Conservation (phyloP, 2,113 vertebrate species). For the Mohoua ochrocephala region DNA sequence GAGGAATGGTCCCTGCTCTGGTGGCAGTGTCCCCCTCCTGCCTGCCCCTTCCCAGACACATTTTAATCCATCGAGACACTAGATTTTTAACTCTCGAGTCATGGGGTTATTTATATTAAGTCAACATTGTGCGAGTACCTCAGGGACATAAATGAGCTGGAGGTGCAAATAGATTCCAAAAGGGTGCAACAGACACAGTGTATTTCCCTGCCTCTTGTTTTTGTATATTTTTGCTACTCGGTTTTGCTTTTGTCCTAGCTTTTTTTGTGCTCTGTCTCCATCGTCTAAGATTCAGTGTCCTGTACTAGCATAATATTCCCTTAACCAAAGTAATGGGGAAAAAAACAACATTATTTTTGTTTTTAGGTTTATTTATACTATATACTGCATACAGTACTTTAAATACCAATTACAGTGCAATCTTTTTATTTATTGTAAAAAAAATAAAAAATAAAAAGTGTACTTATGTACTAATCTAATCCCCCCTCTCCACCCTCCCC, state of each 20-base stretch:
- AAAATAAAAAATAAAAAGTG: slow-evolving; percentile 83
- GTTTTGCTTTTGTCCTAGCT: slow-evolving; percentile 82
- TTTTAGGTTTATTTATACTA: slow-evolving; percentile 99
- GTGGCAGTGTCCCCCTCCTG: slow-evolving; percentile 14
- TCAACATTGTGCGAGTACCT: slow-evolving; percentile 81
- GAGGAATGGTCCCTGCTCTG: slow-evolving; percentile 21
- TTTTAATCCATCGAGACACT: slow-evolving; percentile 58
- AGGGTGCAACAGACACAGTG: slow-evolving; percentile 81
- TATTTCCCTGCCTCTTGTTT: slow-evolving; percentile 74
- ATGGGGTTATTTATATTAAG: slow-evolving; percentile 73
- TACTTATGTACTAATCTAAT: slow-evolving; percentile 99
- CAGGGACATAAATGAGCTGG: slow-evolving; percentile 91
- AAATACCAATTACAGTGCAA: slow-evolving; percentile 99
- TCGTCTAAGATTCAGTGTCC: slow-evolving; percentile 82
- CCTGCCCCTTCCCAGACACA: slow-evolving; percentile 28
- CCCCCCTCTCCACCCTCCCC: slow-evolving; percentile 63
- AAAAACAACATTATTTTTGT: slow-evolving; percentile 88
- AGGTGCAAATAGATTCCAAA: slow-evolving; percentile 82
- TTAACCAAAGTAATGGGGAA: slow-evolving; percentile 97
- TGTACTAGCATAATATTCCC: slow-evolving; percentile 89
- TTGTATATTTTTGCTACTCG: slow-evolving; percentile 82
- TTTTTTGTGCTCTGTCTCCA: slow-evolving; percentile 75
- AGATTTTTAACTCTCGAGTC: slow-evolving; percentile 64
- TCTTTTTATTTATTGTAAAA: slow-evolving; percentile 99
- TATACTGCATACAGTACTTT: slow-evolving; percentile 99